These are phyloP conservation scores for Recurvirostra avosetta DNA, from an alignment of 2,113 vertebrate genomes.

Conservation along the genomic window DNA sequence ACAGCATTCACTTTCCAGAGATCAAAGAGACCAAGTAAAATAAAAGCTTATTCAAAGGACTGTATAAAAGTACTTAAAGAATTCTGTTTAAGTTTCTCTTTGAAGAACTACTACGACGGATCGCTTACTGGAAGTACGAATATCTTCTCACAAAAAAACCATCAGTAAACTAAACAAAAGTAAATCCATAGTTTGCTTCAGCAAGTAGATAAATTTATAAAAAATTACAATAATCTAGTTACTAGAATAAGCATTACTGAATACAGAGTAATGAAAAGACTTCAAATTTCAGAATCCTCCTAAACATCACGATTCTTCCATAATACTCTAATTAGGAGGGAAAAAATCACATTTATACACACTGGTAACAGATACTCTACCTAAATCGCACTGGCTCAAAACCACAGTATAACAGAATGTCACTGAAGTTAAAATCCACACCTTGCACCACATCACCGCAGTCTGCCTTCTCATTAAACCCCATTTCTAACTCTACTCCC, in stretches of 20 bases:
- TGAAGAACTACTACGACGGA: not conserved
- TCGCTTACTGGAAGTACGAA: not conserved
- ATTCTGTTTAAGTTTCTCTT: not conserved
- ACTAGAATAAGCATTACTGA: not conserved
- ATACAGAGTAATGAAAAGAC: not conserved
- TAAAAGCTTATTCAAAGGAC: not conserved
- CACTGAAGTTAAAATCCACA: not conserved
- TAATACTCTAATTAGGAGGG: not conserved
- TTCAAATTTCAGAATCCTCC: not conserved
- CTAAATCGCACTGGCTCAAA: not conserved
- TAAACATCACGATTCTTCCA: not conserved
- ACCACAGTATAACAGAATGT: accelerated
- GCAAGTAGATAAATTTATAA: not conserved
- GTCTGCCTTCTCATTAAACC: not conserved
- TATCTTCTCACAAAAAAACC: not conserved
- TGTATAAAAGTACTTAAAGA: not conserved
- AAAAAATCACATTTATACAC: not conserved
- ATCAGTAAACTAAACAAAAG: not conserved
- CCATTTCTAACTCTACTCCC: not conserved
- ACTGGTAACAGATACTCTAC: not conserved
- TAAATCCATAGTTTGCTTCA: not conserved
- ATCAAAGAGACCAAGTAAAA: not conserved
- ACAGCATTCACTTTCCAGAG: not conserved
- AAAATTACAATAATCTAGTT: not conserved
- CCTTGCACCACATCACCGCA: not conserved